These are phyloP conservation scores for Scyliorhinus canicula DNA, from an alignment of 2,797 vertebrate genomes.

Conservation along the genomic window DNA sequence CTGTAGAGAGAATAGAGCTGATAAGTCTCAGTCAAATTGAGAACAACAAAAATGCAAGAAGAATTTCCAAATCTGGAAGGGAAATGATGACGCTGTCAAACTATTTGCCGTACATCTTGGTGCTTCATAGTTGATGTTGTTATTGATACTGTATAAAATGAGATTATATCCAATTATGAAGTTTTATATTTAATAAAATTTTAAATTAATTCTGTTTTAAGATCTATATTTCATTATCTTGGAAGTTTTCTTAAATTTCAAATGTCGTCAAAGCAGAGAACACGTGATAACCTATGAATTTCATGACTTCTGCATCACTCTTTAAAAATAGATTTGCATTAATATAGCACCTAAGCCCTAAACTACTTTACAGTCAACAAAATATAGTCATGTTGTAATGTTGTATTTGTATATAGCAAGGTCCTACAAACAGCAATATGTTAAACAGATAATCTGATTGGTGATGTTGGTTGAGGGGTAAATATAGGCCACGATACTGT, in stretches of 20 bases:
- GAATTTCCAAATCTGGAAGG: neutral
- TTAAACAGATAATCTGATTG: neutral
- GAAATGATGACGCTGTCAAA: neutral
- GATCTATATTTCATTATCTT: neutral
- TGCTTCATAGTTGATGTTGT: neutral
- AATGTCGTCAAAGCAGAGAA: neutral
- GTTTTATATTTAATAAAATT: slow-evolving; percentile 16
- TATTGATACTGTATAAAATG: neutral
- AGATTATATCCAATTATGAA: neutral
- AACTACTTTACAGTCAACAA: neutral
- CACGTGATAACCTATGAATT: neutral
- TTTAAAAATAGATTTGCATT: neutral
- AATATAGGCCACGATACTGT: no score
- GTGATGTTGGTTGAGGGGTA: no score
- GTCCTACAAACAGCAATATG: neutral
- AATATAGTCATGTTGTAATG: neutral
- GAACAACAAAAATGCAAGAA: neutral
- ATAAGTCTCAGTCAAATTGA: neutral
- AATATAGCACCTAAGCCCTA: neutral
- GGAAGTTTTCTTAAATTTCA: neutral
- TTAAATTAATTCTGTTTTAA: neutral
- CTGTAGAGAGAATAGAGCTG: neutral
- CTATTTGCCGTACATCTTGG: neutral
- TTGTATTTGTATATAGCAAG: neutral
- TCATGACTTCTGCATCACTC: neutral